These are phyloP conservation scores for Iguana delicatissima DNA, from an alignment of 2,797 vertebrate species.

Conservation along the genomic window DNA sequence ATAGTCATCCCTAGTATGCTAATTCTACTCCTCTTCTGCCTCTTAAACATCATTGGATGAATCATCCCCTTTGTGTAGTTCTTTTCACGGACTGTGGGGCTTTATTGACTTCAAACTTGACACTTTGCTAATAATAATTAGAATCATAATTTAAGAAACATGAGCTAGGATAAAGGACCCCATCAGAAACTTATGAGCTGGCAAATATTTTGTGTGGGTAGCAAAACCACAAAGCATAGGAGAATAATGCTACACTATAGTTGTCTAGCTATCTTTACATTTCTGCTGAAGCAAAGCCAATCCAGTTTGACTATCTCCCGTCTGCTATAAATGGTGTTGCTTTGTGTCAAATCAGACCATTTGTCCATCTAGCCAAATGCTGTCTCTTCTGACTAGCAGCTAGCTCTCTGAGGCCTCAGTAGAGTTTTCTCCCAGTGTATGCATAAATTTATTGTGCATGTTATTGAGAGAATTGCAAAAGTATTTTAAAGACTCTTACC, in stretches of 20 bases:
- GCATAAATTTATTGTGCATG: neutral
- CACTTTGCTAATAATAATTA: slow-evolving; percentile 59
- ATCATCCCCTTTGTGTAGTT: slow-evolving; percentile 49
- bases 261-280: slow-evolving; percentile 33
- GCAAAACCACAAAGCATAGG: slow-evolving; percentile 58
- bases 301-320: slow-evolving; percentile 43
- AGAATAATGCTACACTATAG: slow-evolving; percentile 53
- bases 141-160: slow-evolving; percentile 52
- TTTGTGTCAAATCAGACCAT: neutral
- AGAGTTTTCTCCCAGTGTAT: neutral
- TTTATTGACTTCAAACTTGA: slow-evolving; percentile 60
- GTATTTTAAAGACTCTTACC: no score
- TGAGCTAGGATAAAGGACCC: slow-evolving; percentile 64
- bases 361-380: no score
- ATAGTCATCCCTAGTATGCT: slow-evolving; percentile 18
- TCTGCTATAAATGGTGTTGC: slow-evolving; percentile 43
- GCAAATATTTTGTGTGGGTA: slow-evolving; percentile 70
- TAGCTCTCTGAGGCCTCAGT: neutral
- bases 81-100: slow-evolving; percentile 49
- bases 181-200: slow-evolving; percentile 64
- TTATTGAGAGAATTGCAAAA: no score
- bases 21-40: slow-evolving; percentile 15
- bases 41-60: slow-evolving; percentile 52
- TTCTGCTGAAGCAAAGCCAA: slow-evolving; percentile 63
- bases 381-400: no score